Percentiles rank a stretch among this genome's conserved stretches.
Conservation (phyloP, 2,113 vertebrate species). For the Onychostruthus taczanowskii region DNA sequence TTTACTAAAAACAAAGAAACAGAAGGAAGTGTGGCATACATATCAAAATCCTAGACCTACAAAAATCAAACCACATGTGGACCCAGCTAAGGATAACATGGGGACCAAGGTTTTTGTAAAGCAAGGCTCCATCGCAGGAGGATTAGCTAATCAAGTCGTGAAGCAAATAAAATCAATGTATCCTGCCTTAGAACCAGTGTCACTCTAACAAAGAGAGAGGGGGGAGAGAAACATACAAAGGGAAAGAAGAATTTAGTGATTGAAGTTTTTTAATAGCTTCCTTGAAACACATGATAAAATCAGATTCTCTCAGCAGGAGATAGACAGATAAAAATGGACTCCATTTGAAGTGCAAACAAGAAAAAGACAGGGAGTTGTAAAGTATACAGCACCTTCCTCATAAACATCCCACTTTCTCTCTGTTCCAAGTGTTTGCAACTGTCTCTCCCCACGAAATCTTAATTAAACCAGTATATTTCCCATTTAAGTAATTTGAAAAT, state of each 20-base stretch:
- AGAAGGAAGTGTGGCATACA: not conserved
- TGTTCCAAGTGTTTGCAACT: constrained; percentile 32
- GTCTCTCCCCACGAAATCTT: constrained; percentile 60
- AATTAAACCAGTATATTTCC: constrained; percentile 67
- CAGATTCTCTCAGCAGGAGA: constrained; percentile 33
- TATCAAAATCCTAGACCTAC: not conserved
- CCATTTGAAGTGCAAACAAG: constrained; percentile 50
- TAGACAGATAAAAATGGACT: constrained; percentile 49
- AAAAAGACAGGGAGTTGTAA: constrained; percentile 42
- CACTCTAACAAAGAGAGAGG: not conserved
- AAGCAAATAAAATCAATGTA: constrained; percentile 42
- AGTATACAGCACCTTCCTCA: not conserved
- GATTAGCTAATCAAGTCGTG: not conserved
- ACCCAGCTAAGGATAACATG: not conserved
- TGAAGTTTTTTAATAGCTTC: constrained; percentile 62
- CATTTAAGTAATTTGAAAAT: constrained; percentile 43
- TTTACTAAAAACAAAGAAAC: constrained; percentile 1
- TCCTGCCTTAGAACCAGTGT: constrained; percentile 22
- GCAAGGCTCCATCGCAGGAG: constrained; percentile 12
- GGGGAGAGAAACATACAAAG: constrained; percentile 19
- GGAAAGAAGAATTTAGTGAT: constrained; percentile 13
- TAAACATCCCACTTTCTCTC: constrained; percentile 33
- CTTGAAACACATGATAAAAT: constrained; percentile 61
- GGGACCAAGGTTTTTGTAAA: not conserved
- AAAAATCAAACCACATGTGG: not conserved